Evolutionary conservation across 2,888 invertebrate species (phyloP).

Genomic region (Baronia brevicornis): DNA sequence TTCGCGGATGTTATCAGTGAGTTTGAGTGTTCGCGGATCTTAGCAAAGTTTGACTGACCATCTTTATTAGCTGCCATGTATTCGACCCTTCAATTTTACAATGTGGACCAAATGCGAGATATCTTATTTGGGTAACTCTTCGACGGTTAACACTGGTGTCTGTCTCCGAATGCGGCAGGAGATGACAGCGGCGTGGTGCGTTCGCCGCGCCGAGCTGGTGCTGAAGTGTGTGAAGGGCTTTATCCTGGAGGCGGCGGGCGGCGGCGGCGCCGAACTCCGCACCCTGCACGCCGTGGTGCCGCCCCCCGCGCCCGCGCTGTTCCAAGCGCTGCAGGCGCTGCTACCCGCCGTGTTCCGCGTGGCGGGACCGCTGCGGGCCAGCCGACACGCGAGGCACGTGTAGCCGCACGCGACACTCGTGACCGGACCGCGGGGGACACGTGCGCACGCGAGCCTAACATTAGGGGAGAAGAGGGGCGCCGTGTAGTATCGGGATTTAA

Average conservation of each 20-base stretch:
- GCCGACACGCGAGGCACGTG: too few species aligned
- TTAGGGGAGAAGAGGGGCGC: too few species aligned
- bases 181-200: constrained; percentile 97
- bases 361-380: constrained; percentile 85
- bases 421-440: background rate
- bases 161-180: constrained; percentile 71
- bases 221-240: constrained; percentile 99
- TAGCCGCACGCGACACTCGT: background rate
- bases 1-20: too few species aligned
- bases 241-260: constrained; percentile 98
- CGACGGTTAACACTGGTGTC: background rate
- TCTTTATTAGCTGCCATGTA: too few species aligned
- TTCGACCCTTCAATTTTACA: too few species aligned
- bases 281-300: constrained; percentile 75
- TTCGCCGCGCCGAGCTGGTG: constrained; percentile 95
- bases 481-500: too few species aligned
- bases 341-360: constrained; percentile 94
- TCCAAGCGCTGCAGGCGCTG: constrained; percentile 89
- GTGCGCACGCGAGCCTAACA: too few species aligned
- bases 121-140: background rate
- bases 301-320: constrained; percentile 25
- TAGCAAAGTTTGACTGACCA: too few species aligned
- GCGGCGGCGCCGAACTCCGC: constrained; percentile 92
- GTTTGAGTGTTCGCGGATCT: too few species aligned
- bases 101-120: too few species aligned